Conservation (phyloP, 2,797 vertebrate species). For the Eutrigla gurnardus region DNA sequence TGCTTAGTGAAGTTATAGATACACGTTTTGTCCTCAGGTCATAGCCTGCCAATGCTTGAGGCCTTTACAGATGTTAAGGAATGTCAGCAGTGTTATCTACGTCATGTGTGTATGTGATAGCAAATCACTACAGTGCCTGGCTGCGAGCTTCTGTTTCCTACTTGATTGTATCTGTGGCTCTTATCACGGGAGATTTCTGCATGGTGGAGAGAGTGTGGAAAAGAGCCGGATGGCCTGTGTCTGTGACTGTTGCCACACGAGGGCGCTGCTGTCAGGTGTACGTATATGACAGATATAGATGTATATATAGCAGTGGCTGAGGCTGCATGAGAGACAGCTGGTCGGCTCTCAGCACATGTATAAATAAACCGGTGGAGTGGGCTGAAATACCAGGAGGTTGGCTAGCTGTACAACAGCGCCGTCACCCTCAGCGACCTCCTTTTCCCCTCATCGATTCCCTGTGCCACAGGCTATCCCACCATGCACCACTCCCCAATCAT, state of each 20-base stretch:
- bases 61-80: neutral
- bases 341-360: constrained; percentile 60
- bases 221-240: neutral
- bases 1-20: neutral
- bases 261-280: neutral
- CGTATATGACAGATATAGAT: neutral
- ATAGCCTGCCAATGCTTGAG: neutral
- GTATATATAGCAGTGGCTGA: constrained; percentile 19
- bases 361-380: constrained; percentile 58
- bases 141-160: constrained; percentile 6
- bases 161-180: constrained; percentile 24
- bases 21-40: neutral
- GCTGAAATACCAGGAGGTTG: constrained; percentile 12
- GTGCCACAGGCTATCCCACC: constrained; percentile 19
- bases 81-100: neutral
- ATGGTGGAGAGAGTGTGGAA: constrained; percentile 10
- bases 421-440: neutral
- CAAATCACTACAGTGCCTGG: constrained; percentile 12
- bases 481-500: constrained; percentile 17
- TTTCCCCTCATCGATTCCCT: constrained; percentile 42
- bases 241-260: neutral
- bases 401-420: constrained; percentile 6
- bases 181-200: constrained; percentile 20
- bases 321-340: constrained; percentile 61
- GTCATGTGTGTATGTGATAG: constrained; percentile 8